These are phyloP conservation scores for Acrocephalus scirpaceus DNA, from an alignment of 2,797 vertebrate genomes.

Conservation along the genomic window DNA sequence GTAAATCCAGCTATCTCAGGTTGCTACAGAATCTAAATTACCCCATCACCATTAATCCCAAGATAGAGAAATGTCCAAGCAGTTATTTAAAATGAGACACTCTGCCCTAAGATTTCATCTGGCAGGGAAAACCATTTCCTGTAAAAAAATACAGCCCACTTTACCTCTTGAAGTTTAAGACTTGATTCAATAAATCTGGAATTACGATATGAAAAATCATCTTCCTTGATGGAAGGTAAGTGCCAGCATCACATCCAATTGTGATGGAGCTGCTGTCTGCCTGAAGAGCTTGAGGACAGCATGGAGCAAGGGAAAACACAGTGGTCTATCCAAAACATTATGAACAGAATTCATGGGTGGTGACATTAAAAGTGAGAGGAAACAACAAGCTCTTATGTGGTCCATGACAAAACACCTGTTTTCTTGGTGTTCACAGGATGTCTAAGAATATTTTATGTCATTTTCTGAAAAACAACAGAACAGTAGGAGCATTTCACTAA, in stretches of 20 bases:
- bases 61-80: conserved; percentile 3
- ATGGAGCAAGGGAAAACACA: not conserved
- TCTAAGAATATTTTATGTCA: not conserved
- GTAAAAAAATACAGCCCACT: not conserved
- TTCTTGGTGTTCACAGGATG: not conserved
- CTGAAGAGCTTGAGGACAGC: not conserved
- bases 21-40: conserved; percentile 43
- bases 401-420: not conserved
- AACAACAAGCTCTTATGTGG: not conserved
- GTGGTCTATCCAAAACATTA: not conserved
- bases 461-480: not conserved
- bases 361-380: not conserved
- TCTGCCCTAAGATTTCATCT: conserved; percentile 14
- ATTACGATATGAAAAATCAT: not conserved
- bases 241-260: not conserved
- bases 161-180: not conserved
- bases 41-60: conserved; percentile 22
- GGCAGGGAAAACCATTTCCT: conserved; percentile 19
- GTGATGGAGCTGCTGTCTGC: not conserved
- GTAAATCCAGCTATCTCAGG: conserved; percentile 4
- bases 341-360: not conserved
- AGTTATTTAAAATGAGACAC: not conserved
- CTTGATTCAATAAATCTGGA: not conserved
- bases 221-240: not conserved
- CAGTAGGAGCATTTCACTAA: not conserved